Evolutionary conservation across 1,140 invertebrate species (phyloP).

Genomic region (Rhizoglyphus robini): DNA sequence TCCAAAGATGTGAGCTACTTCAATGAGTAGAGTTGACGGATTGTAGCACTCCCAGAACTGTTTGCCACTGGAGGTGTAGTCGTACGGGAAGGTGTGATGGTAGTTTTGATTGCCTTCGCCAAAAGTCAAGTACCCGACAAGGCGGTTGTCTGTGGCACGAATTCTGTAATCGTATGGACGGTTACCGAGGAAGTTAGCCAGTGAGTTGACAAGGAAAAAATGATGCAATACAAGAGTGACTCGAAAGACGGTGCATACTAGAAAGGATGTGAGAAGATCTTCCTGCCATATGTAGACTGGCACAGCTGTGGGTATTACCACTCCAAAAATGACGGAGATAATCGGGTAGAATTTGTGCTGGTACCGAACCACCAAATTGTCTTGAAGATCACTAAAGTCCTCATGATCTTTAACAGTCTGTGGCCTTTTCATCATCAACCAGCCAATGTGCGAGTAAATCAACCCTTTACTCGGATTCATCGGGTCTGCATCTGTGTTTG

Average conservation of each 20-base stretch:
- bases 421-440: slow-evolving; percentile 77
- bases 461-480: slow-evolving; percentile 63
- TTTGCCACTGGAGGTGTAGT: neutral
- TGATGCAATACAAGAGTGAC: slow-evolving; percentile 35
- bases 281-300: slow-evolving; percentile 39
- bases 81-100: slow-evolving; percentile 2
- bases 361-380: slow-evolving; percentile 55
- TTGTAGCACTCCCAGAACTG: neutral
- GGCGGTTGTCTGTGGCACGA: neutral
- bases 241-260: slow-evolving; percentile 34
- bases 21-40: neutral
- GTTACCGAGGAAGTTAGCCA: neutral
- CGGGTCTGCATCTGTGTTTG: slow-evolving; percentile 64
- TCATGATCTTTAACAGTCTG: slow-evolving; percentile 66
- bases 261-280: slow-evolving; percentile 32
- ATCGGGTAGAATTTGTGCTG: neutral
- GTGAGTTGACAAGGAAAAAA: slow-evolving; percentile 2
- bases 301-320: slow-evolving; percentile 35
- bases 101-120: slow-evolving; percentile 13
- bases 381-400: slow-evolving; percentile 66
- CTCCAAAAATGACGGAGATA: neutral
- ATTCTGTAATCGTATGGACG: neutral
- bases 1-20: neutral
- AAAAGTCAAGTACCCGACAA: neutral
- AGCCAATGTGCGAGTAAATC: slow-evolving; percentile 72